phyloP scores from a whole-genome alignment of 2,113 vertebrate species.

The Paratilapia polleni region DNA sequence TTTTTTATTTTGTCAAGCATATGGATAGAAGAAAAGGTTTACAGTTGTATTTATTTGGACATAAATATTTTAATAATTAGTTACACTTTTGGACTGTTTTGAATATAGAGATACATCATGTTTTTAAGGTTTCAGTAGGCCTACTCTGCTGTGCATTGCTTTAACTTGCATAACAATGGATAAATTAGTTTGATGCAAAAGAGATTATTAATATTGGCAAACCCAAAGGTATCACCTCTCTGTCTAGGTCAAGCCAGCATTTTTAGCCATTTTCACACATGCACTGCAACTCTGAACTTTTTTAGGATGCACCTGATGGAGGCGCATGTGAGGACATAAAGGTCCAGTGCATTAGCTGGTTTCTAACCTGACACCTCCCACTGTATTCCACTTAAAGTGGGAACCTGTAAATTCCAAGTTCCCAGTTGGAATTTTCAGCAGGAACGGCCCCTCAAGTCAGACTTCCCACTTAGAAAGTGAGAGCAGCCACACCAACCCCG shows the following conservation, averaged over 20 bases:
- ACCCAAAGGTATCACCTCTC: not conserved
- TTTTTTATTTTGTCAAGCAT: not conserved
- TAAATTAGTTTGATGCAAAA: not conserved
- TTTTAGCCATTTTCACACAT: not conserved
- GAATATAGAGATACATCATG: too few relatives aligned
- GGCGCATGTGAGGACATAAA: too few relatives aligned
- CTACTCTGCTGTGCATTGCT: not conserved
- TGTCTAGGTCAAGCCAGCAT: not conserved
- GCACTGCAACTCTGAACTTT: too few relatives aligned
- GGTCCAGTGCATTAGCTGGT: too few relatives aligned
- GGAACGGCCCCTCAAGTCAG: too few relatives aligned
- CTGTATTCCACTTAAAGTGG: too few relatives aligned
- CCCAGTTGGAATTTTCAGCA: too few relatives aligned
- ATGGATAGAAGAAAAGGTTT: not conserved
- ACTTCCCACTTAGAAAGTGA: too few relatives aligned
- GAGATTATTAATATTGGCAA: not conserved
- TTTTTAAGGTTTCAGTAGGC: rapidly evolving
- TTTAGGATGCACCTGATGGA: too few relatives aligned
- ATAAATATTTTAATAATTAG: rapidly evolving
- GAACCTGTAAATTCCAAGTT: too few relatives aligned
- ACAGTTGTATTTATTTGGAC: rapidly evolving
- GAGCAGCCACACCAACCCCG: too few relatives aligned
- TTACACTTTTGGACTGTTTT: not conserved
- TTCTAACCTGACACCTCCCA: too few relatives aligned
- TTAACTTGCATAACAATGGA: not conserved